phyloP scores from a whole-genome alignment of 2,888 invertebrate species.

The Augiades crinisus region DNA sequence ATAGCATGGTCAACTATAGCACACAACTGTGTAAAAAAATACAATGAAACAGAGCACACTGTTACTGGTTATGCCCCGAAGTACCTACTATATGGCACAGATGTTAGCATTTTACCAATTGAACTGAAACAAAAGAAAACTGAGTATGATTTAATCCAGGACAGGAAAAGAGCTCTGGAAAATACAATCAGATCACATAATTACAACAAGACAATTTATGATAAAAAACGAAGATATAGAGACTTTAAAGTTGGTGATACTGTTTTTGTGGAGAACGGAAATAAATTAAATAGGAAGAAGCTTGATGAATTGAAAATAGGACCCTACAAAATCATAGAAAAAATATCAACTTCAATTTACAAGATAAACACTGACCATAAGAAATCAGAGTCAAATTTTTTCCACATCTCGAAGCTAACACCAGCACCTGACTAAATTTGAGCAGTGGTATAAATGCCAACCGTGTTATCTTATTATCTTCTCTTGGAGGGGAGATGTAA shows the following conservation, averaged over 20 bases:
- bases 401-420: neutral
- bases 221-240: conserved; percentile 22
- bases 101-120: conserved; percentile 22
- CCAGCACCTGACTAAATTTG: too few species aligned
- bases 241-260: conserved; percentile 8
- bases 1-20: neutral
- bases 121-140: conserved; percentile 14
- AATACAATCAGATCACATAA: conserved; percentile 27
- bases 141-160: conserved; percentile 14
- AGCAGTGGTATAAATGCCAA: too few species aligned
- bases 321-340: conserved; percentile 34
- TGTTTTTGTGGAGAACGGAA: conserved; percentile 39
- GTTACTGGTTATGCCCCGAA: conserved; percentile 26
- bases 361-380: conserved; percentile 36
- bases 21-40: conserved; percentile 8
- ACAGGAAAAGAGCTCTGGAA: conserved; percentile 21
- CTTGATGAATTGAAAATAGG: conserved; percentile 37
- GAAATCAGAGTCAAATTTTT: conserved; percentile 30
- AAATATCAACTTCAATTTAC: conserved; percentile 39
- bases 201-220: conserved; percentile 27
- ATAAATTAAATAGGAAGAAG: conserved; percentile 38
- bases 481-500: too few species aligned
- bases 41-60: conserved; percentile 23
- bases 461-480: too few species aligned
- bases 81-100: conserved; percentile 23